A percentile compares a stretch with the other conserved stretches of the same genome.
phyloP scores from a whole-genome alignment of 2,797 vertebrate genomes.

The Coluber constrictor region DNA sequence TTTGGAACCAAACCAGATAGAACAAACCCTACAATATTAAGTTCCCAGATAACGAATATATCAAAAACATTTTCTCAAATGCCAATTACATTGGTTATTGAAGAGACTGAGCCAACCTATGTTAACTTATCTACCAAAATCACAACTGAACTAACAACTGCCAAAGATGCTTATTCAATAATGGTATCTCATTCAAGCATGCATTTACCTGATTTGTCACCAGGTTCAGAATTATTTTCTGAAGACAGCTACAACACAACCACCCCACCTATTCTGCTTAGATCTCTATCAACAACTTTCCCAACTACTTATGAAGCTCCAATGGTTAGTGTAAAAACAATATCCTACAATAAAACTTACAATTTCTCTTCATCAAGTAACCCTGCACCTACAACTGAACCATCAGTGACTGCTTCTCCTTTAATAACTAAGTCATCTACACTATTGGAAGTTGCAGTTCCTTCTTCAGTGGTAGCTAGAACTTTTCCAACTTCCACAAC shows the following conservation, averaged over 20 bases:
- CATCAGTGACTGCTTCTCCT: not conserved
- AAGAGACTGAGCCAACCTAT: conserved; percentile 23
- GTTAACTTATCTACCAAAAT: conserved; percentile 25
- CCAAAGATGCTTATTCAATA: conserved; percentile 19
- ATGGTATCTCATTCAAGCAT: conserved; percentile 27
- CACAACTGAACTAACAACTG: conserved; percentile 19
- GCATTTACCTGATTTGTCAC: conserved; percentile 42
- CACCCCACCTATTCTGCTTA: conserved; percentile 38
- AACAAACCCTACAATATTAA: conserved; percentile 32
- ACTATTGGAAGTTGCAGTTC: conserved; percentile 22
- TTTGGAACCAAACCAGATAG: conserved; percentile 21
- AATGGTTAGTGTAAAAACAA: conserved; percentile 36
- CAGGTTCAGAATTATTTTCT: conserved; percentile 42
- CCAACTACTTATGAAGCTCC: conserved; percentile 31
- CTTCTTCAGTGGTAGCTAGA: conserved; percentile 49
- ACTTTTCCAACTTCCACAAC: conserved; percentile 39
- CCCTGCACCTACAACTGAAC: conserved; percentile 18
- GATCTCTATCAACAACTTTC: conserved; percentile 44
- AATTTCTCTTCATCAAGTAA: conserved; percentile 15
- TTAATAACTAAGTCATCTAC: not conserved
- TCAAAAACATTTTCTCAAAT: conserved; percentile 36
- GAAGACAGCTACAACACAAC: conserved; percentile 42
- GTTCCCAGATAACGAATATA: conserved; percentile 19
- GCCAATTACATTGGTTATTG: conserved; percentile 34
- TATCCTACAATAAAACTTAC: conserved; percentile 26